Conservation (phyloP, 2,797 vertebrate species). For the Ptychobarbus kaznakovi region DNA sequence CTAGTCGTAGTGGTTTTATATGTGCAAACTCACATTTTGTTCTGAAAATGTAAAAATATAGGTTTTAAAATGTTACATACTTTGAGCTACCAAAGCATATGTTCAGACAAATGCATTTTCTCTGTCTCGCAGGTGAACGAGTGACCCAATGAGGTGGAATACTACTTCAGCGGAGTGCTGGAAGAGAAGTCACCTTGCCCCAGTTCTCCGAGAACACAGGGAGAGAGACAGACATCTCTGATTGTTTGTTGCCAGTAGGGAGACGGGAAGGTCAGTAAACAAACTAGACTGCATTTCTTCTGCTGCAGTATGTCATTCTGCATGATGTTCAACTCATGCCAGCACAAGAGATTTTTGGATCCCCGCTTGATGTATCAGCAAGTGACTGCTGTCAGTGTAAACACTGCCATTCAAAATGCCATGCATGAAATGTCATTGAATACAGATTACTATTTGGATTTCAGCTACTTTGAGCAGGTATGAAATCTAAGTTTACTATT, state of each 20-base stretch:
- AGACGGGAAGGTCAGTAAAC: conserved; percentile 77
- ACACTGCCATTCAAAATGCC: conserved; percentile 7
- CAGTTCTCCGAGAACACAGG: conserved; percentile 66
- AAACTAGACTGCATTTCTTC: conserved; percentile 53
- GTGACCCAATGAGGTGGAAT: conserved; percentile 74
- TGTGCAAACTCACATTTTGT: neutral
- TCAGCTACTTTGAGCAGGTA: conserved; percentile 1
- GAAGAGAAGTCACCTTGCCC: conserved; percentile 68
- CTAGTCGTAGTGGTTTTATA: neutral
- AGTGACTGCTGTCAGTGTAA: conserved; percentile 43
- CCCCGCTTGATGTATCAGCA: conserved; percentile 42
- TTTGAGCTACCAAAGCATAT: conserved; percentile 18
- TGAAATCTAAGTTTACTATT: neutral
- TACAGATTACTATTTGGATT: conserved; percentile 13
- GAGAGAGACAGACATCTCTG: conserved; percentile 64
- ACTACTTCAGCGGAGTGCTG: conserved; percentile 65
- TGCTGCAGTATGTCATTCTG: conserved; percentile 45
- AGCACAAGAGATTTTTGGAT: conserved; percentile 24
- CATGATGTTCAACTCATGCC: conserved; percentile 27
- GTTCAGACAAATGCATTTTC: conserved; percentile 47
- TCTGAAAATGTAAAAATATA: conserved; percentile 8
- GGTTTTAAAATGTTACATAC: conserved; percentile 3
- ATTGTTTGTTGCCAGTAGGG: conserved; percentile 72
- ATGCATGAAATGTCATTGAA: conserved; percentile 9
- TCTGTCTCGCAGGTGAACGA: conserved; percentile 72